Conservation (phyloP, 2,888 invertebrate species). For the Luperina nickerlii region DNA sequence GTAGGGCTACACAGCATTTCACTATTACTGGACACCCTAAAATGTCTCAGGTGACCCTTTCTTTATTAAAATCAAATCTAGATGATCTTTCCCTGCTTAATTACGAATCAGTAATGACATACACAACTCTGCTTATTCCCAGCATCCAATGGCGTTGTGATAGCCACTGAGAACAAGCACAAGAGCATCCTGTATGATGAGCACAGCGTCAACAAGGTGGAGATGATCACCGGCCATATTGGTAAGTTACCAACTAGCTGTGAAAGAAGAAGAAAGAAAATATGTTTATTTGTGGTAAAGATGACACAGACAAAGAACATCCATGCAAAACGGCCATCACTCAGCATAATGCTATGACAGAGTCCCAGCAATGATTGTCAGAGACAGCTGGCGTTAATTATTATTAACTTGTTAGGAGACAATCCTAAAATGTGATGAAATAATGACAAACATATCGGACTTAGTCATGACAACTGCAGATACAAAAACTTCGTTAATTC, state of each 20-base stretch:
- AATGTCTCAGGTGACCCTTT: too few species aligned
- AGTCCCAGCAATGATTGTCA: too few species aligned
- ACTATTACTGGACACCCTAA: too few species aligned
- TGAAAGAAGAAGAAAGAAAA: neutral
- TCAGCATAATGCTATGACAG: too few species aligned
- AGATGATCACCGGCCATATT: conserved; percentile 97
- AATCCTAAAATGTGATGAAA: neutral
- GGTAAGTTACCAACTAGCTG: conserved; percentile 72
- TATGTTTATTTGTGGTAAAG: too few species aligned
- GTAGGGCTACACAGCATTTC: neutral
- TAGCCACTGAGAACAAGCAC: conserved; percentile 99
- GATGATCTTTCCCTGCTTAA: neutral
- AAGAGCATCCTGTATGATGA: conserved; percentile 99
- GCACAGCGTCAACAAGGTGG: conserved; percentile 98
- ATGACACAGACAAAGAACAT: too few species aligned
- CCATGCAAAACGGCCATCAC: too few species aligned
- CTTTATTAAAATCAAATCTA: neutral
- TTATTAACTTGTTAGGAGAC: neutral
- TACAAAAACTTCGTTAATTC: neutral
- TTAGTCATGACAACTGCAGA: neutral
- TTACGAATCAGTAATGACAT: neutral
- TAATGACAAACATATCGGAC: neutral
- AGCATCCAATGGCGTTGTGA: conserved; percentile 99
- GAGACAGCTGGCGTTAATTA: neutral
- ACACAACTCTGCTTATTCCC: conserved; percentile 66